A percentile compares a stretch with the other conserved stretches of the same genome.
phyloP scores from a whole-genome alignment of 2,797 vertebrate species.

The Psittacula derbiana region DNA sequence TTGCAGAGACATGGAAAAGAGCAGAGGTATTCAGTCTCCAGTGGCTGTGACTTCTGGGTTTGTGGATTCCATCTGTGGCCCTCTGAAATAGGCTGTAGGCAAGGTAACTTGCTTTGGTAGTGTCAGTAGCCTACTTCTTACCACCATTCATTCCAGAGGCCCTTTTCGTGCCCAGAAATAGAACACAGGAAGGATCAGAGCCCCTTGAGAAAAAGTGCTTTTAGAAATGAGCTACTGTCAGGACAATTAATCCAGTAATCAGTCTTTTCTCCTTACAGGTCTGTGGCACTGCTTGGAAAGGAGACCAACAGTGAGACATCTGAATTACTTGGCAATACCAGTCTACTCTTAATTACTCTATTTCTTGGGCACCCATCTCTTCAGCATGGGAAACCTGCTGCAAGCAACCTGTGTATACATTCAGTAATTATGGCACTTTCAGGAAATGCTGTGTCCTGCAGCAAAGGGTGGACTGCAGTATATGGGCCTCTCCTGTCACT shows the following conservation, averaged over 20 bases:
- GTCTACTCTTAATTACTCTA: background rate
- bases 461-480: background rate
- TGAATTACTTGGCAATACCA: background rate
- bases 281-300: background rate
- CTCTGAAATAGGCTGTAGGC: background rate
- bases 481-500: background rate
- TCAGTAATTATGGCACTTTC: background rate
- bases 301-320: background rate
- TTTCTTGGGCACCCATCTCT: background rate
- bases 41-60: background rate
- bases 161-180: background rate
- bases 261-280: background rate
- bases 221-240: conserved; percentile 29
- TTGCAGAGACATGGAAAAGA: background rate
- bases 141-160: background rate
- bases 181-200: background rate
- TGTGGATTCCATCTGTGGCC: background rate
- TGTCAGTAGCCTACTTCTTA: background rate
- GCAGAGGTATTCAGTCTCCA: background rate
- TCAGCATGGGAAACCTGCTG: background rate
- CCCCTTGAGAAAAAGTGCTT: conserved; percentile 5
- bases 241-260: conserved; percentile 16
- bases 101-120: background rate
- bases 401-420: background rate
- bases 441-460: background rate